Evolutionary conservation across 64 coral and sea anemone genomes (phyloP).

Genomic region (Dendrophyllia cribrosa): DNA sequence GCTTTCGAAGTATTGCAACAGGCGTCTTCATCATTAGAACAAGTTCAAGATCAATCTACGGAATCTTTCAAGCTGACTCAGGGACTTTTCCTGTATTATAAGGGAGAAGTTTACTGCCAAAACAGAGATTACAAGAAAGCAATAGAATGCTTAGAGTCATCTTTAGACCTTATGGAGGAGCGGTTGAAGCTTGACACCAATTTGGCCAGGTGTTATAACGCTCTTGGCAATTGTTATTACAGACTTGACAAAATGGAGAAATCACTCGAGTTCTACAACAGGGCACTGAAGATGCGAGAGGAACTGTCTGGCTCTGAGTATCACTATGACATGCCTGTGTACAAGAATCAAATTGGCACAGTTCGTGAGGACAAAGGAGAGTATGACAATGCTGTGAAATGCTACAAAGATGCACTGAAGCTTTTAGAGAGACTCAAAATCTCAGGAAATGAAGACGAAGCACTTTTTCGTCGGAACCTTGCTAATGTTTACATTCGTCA

Average conservation of each 20-base stretch:
- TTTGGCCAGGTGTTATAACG: conserved; percentile 29
- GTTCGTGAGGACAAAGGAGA: background rate
- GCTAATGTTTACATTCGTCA: conserved; percentile 4
- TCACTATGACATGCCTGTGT: conserved; percentile 29
- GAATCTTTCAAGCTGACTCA: conserved; percentile 5
- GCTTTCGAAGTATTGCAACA: background rate
- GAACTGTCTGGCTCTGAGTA: background rate
- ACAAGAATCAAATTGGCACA: conserved; percentile 37
- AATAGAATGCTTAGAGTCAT: background rate
- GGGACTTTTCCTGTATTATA: background rate
- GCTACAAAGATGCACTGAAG: conserved; percentile 30
- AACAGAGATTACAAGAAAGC: background rate
- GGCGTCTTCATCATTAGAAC: background rate
- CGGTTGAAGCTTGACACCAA: conserved; percentile 10
- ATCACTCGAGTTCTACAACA: conserved; percentile 10
- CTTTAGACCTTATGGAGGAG: background rate
- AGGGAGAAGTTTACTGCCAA: background rate
- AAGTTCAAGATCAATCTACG: background rate
- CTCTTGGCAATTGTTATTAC: conserved; percentile 33
- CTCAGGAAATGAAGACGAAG: conserved; percentile 4
- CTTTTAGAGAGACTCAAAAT: conserved; percentile 20
- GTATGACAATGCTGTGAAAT: background rate
- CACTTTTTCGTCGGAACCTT: conserved; percentile 24
- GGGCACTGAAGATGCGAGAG: conserved; percentile 20
- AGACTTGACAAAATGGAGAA: background rate